phyloP scores from a whole-genome alignment of 2,113 vertebrate species.

The Regulus satrapa region DNA sequence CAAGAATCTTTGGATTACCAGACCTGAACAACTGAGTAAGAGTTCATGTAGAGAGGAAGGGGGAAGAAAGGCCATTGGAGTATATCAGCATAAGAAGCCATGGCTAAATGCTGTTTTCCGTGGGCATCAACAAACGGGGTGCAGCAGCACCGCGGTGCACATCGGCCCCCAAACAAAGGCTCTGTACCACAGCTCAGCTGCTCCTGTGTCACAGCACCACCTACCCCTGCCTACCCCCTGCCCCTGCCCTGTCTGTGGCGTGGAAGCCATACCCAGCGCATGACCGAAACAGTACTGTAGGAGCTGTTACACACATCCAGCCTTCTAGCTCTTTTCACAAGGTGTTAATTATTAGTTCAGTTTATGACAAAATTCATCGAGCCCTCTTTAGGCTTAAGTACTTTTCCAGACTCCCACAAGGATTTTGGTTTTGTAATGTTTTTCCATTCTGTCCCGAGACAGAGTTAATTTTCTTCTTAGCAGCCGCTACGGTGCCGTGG shows the following conservation, averaged over 20 bases:
- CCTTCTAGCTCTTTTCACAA: neutral
- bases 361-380: neutral
- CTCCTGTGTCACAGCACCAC: neutral
- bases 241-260: neutral
- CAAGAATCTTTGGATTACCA: constrained; percentile 16
- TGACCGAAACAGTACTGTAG: neutral
- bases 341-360: neutral
- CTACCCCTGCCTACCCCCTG: neutral
- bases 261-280: neutral
- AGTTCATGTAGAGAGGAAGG: neutral
- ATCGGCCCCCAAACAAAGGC: neutral
- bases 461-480: neutral
- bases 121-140: neutral
- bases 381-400: neutral
- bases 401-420: neutral
- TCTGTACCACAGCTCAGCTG: neutral
- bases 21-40: neutral
- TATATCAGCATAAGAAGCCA: neutral
- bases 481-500: neutral
- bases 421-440: neutral
- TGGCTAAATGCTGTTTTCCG: neutral
- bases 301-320: neutral
- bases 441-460: neutral
- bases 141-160: neutral
- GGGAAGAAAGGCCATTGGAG: neutral